Evolutionary conservation across 1,140 invertebrate genomes (phyloP).

Genomic region (Pseudomyrmex concolor): DNA sequence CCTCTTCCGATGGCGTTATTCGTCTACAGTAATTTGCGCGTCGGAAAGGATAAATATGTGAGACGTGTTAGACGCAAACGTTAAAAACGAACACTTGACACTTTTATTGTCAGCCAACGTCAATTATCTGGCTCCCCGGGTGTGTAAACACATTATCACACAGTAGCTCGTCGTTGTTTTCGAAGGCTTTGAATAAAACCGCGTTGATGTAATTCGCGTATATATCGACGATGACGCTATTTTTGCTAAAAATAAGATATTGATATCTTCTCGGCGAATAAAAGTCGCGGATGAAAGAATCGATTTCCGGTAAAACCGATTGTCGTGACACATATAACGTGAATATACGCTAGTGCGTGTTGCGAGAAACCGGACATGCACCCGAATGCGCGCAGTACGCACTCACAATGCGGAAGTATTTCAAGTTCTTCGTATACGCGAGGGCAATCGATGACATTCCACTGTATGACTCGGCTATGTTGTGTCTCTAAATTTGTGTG

Average conservation of each 20-base stretch:
- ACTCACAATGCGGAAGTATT: slow-evolving; percentile 11
- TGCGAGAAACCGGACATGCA: slow-evolving; percentile 19
- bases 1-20: neutral
- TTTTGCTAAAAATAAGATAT: slow-evolving; percentile 6
- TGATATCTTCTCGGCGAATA: neutral
- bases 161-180: neutral
- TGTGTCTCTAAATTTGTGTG: neutral
- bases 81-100: neutral
- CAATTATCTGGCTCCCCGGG: neutral
- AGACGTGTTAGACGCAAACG: neutral
- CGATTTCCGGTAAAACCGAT: neutral
- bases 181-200: slow-evolving; percentile 12
- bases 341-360: neutral
- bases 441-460: neutral
- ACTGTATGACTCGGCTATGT: too few relatives aligned
- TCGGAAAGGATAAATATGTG: slow-evolving; percentile 9
- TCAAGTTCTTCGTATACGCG: neutral
- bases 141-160: neutral
- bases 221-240: neutral
- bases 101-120: neutral
- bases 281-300: neutral
- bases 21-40: neutral
- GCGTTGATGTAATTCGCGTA: neutral
- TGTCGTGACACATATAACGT: neutral
- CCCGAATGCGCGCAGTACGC: neutral